A percentile compares a stretch with the other conserved stretches of the same genome.
These are phyloP conservation scores for Arctia plantaginis DNA, from an alignment of 2,888 invertebrate species.

Conservation along the genomic window DNA sequence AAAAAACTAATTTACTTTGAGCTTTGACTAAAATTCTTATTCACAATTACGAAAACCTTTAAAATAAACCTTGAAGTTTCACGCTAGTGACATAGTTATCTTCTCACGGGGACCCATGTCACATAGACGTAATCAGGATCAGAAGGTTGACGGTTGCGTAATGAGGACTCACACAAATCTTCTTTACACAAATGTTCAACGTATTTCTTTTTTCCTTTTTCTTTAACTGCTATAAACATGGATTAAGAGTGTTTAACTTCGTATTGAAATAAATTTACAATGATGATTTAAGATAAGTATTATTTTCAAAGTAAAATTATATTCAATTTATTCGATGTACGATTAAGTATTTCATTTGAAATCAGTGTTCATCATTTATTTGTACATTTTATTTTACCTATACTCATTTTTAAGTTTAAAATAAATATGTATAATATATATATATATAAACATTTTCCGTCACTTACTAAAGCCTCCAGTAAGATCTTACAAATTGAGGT, in stretches of 20 bases:
- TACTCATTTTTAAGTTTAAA: too few species aligned
- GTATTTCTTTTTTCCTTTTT: slow-evolving; percentile 28
- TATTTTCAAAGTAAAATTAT: background rate
- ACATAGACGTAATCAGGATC: slow-evolving; percentile 50
- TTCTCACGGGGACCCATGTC: slow-evolving; percentile 36
- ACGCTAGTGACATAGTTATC: background rate
- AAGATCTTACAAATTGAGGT: background rate
- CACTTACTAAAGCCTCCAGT: background rate
- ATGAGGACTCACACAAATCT: slow-evolving; percentile 53
- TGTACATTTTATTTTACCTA: too few species aligned
- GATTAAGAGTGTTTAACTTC: background rate
- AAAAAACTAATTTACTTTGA: background rate
- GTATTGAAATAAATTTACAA: background rate
- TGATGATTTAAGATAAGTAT: background rate
- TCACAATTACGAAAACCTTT: background rate
- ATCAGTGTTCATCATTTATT: too few species aligned
- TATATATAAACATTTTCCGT: background rate
- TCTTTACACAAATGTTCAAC: slow-evolving; percentile 40
- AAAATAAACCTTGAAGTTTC: slow-evolving; percentile 1
- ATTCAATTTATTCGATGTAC: background rate
- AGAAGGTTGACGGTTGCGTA: slow-evolving; percentile 57
- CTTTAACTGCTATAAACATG: background rate
- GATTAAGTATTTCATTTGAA: too few species aligned
- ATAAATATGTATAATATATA: too few species aligned
- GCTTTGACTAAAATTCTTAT: background rate